A percentile compares a stretch with the other conserved stretches of the same genome.
These are phyloP conservation scores for Malurus cyaneus DNA, from an alignment of 2,113 vertebrate genomes.

Conservation along the genomic window DNA sequence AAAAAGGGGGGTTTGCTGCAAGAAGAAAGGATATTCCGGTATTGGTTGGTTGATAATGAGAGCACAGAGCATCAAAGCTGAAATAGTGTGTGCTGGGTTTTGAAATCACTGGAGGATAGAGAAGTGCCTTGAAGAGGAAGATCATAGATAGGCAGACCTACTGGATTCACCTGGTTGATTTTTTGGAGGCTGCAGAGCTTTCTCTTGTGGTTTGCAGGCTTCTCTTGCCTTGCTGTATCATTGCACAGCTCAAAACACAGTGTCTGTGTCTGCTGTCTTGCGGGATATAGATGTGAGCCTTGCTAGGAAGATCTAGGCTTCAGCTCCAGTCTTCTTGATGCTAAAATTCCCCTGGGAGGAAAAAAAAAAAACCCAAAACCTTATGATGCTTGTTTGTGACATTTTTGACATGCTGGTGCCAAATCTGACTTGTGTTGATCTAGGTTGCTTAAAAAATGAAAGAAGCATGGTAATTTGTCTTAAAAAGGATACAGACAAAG, in stretches of 20 bases:
- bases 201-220: neutral
- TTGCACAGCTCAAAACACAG: neutral
- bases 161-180: neutral
- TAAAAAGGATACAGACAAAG: neutral
- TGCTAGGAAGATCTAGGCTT: neutral
- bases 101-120: conserved; percentile 12
- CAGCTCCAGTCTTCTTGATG: neutral
- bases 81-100: neutral
- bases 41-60: neutral
- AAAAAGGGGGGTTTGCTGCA: neutral
- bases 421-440: neutral
- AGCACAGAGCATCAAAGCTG: conserved; percentile 10
- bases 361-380: neutral
- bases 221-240: neutral
- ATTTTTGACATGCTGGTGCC: fast-evolving
- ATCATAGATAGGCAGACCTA: neutral
- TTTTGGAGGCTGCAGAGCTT: neutral
- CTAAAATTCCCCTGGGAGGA: neutral
- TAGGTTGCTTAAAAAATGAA: neutral
- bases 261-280: fast-evolving
- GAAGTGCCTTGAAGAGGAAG: conserved; percentile 7
- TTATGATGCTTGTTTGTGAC: neutral
- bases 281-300: neutral
- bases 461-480: neutral
- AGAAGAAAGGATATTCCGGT: conserved; percentile 10